Conservation (phyloP, 2,888 invertebrate genomes). For the Parnassius apollo region DNA sequence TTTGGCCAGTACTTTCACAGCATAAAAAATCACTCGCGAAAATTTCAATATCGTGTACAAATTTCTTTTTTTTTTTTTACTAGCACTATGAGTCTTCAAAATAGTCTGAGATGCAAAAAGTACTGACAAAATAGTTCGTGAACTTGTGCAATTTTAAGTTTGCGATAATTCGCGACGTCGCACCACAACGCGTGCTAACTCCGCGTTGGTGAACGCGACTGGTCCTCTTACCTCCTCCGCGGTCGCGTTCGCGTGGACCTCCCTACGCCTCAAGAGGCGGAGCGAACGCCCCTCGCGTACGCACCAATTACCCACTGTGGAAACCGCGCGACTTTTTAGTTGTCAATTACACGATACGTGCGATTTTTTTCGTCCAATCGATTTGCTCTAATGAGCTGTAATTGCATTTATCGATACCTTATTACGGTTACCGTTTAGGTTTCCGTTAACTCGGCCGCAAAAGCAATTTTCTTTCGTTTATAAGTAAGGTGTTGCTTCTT, state of each 20-base stretch:
- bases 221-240: conserved; percentile 64
- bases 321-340: conserved; percentile 52
- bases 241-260: conserved; percentile 49
- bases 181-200: conserved; percentile 61
- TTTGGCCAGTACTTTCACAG: not conserved
- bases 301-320: conserved; percentile 25
- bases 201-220: conserved; percentile 70
- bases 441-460: conserved; percentile 33
- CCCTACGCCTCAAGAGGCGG: conserved; percentile 31
- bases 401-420: conserved; percentile 68
- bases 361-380: conserved; percentile 56
- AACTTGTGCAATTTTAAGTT: conserved; percentile 30
- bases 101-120: not conserved
- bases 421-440: conserved; percentile 36
- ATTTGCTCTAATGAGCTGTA: conserved; percentile 68
- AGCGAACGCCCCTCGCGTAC: conserved; percentile 50
- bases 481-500: conserved; percentile 27
- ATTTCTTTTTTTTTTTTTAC: no score
- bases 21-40: conserved; percentile 6
- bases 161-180: conserved; percentile 37
- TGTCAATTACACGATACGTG: conserved; percentile 51
- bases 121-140: conserved; percentile 5
- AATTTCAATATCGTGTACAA: not conserved
- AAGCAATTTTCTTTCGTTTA: conserved; percentile 39
- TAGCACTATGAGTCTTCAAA: not conserved